These are phyloP conservation scores for Nasonia vitripennis DNA, from an alignment of 1,140 invertebrate species.

Conservation along the genomic window DNA sequence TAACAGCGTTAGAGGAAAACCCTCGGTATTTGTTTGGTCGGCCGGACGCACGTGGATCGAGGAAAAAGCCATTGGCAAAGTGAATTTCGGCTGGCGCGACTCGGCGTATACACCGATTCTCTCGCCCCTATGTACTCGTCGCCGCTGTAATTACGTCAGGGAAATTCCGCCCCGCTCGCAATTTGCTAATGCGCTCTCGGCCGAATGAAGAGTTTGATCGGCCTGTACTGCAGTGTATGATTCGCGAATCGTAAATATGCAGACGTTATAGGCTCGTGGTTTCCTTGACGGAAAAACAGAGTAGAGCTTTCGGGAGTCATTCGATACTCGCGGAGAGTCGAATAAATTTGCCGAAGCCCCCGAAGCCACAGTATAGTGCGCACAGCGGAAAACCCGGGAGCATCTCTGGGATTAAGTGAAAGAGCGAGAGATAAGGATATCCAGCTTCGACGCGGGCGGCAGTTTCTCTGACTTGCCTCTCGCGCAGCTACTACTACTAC, in stretches of 20 bases:
- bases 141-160: constrained; percentile 8
- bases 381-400: background rate
- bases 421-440: too few species aligned
- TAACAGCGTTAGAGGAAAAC: too few species aligned
- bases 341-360: constrained; percentile 4
- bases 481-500: background rate
- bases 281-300: too few species aligned
- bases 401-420: background rate
- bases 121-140: background rate
- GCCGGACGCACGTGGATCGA: background rate
- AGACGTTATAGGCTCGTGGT: too few species aligned
- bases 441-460: too few species aligned
- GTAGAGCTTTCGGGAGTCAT: too few species aligned
- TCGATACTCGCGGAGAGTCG: too few species aligned
- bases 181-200: constrained; percentile 32
- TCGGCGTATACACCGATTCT: too few species aligned
- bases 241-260: too few species aligned
- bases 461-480: background rate
- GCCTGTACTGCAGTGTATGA: background rate
- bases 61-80: constrained; percentile 11
- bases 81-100: background rate
- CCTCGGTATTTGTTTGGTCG: too few species aligned
- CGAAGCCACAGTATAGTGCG: too few species aligned
- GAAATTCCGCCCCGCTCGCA: constrained; percentile 9
- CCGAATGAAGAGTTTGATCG: background rate